phyloP scores from a whole-genome alignment of 1,140 invertebrate species.

The Thalassaphorura encarpata region DNA sequence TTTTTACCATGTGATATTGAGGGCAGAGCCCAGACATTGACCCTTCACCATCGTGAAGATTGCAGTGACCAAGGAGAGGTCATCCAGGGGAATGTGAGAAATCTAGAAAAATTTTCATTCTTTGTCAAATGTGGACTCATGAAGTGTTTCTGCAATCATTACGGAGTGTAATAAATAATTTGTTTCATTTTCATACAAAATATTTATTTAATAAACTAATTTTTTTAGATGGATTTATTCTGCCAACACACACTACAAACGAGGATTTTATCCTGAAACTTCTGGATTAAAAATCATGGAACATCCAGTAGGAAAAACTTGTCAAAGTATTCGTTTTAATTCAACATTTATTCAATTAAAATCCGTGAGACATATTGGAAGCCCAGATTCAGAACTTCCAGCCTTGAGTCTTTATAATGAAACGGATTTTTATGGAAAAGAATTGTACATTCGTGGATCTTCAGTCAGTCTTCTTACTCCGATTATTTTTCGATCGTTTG shows the following conservation, averaged over 20 bases:
- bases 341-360: neutral
- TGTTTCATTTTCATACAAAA: neutral
- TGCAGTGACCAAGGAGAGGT: slow-evolving; percentile 1
- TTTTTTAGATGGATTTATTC: neutral
- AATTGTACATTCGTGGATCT: neutral
- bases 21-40: slow-evolving; percentile 33
- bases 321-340: slow-evolving; percentile 1
- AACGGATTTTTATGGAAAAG: neutral
- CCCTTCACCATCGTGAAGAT: slow-evolving; percentile 33
- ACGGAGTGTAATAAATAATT: slow-evolving; percentile 33
- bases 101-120: neutral
- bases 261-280: neutral
- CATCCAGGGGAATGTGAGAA: neutral
- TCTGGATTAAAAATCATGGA: neutral
- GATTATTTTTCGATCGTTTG: neutral
- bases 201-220: neutral
- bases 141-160: slow-evolving; percentile 43
- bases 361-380: neutral
- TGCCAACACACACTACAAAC: neutral
- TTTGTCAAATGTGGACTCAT: slow-evolving; percentile 35
- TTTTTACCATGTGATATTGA: too few species aligned
- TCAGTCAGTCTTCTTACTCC: neutral
- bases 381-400: neutral
- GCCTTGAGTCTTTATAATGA: neutral
- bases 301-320: neutral